phyloP scores from a whole-genome alignment of 2,113 vertebrate genomes.

The Pyxicephalus adspersus region DNA sequence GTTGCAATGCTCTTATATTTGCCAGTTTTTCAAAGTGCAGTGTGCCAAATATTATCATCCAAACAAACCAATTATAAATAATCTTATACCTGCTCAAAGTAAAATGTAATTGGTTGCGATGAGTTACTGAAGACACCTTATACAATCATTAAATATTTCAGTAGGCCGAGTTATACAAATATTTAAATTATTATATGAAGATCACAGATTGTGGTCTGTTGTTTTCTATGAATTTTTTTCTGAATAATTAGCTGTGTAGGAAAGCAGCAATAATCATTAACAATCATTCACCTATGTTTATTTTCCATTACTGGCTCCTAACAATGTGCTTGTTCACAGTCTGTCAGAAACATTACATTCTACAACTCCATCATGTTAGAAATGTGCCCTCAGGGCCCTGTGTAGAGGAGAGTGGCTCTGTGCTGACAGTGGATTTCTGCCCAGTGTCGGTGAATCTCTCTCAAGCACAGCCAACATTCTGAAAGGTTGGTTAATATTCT shows the following conservation, averaged over 20 bases:
- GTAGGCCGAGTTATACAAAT: too few species aligned
- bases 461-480: slow-evolving; percentile 11
- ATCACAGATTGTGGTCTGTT: background rate
- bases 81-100: too few species aligned
- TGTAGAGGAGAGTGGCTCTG: slow-evolving; percentile 26
- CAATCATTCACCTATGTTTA: slow-evolving; percentile 53
- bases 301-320: slow-evolving; percentile 53
- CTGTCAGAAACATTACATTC: slow-evolving; percentile 67
- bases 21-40: too few species aligned
- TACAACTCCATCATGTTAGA: slow-evolving; percentile 42
- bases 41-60: too few species aligned
- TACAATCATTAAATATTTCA: too few species aligned
- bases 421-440: slow-evolving; percentile 41
- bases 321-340: slow-evolving; percentile 54
- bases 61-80: too few species aligned
- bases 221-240: background rate
- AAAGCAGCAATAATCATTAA: slow-evolving; percentile 53
- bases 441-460: background rate
- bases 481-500: slow-evolving; percentile 8
- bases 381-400: slow-evolving; percentile 54
- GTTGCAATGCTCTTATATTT: too few species aligned
- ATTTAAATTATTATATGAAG: background rate
- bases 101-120: too few species aligned
- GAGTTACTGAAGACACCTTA: too few species aligned
- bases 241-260: slow-evolving; percentile 56